Evolutionary conservation across 2,888 invertebrate species (phyloP), one percentile per base, ranked within the genome.

Genomic region (Deroplatys truncata): DNA sequence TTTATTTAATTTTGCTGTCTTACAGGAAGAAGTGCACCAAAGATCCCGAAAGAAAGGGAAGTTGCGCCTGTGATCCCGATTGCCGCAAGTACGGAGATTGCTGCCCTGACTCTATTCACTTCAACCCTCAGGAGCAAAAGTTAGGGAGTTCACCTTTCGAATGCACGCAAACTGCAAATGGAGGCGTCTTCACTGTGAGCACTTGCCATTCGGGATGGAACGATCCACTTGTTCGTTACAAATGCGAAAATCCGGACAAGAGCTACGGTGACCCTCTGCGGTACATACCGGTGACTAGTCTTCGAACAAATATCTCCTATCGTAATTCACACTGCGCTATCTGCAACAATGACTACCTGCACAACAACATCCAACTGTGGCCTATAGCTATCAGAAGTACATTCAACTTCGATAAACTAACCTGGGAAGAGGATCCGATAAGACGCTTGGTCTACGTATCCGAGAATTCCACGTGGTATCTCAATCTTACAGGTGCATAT

Each of bases 11-110:
- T 2, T 72, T 72, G 16, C 0, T 72, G 56, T 72, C 20, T 72
- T 25, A 72, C 56, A 72, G 56, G 56, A 16, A 72, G 56, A 72
- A 72, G 25, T 72, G 56, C 7, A 5, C 5, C 7, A 25, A 72
- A 16, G 16, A 72, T 72, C 56, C 16, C 5, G 20, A 72, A 72
- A 20, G 20, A 72, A 25, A 16, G 1, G 20, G 25, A 72, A 25
- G 56, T 4, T 72, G 56, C 25, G 5, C 56, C 20, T 87, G 87
- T 35, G 87, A 87, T 31, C 25, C n/a, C 1, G 31, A 10, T 2
- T 87, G 87, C 20, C 35, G 28, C 16, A 82, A 87, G 16, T 87
- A 87, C 83, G 87, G 87, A 4, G 87, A 87, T 28, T 87, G 87
- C 83, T 87, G 87, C 20, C 83, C 2, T 28, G 82, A 87, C 15